Base-by-base conservation (phyloP, 2,113 vertebrate species). In the Tylochromis polylepis region DNA sequence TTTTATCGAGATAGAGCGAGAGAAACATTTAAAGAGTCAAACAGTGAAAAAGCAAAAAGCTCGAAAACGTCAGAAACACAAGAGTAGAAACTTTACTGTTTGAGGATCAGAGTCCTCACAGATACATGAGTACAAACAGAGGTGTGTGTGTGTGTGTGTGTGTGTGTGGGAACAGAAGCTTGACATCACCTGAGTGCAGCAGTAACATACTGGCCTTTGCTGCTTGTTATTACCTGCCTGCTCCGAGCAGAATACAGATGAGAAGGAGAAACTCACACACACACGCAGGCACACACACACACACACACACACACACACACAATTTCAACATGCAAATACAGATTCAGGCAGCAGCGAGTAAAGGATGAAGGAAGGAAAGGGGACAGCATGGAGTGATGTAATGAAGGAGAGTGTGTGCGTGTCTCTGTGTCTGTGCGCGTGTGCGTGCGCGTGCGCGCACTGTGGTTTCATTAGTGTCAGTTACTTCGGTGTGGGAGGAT, bases 381-480 rank as follows among this genome's bases (percentile, higher is more conserved):
- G 14, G 57, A 59, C 14, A 16, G 16, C 29, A 3, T 62, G 31
- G 16, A 20, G 59, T 36, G 59, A 62, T 62, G 59, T 36, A n/a
- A 36, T 4, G 59, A n/a, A 36, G 18, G n/a, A 56, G 55, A 2
- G 59, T 18, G 59, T 11, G 16, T 34, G 4, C 16, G 5, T 58
- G 0, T 29, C 10, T 49, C 10, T 7, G n/a, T n/a, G n/a, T n/a
- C n/a, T n/a, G n/a, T n/a, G n/a, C n/a, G 3, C 29, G 6, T 27
- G 24, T 27, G 7, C 29, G 1, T 16, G 27, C 2, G 27, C 5
- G 15, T 11, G 2, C 0, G 58, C 0, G 58, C 14, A 11, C 34
- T 65, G 9, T 36, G 34, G 11, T 36, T n/a, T 65, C 18, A n/a
- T 38, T 65, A 65, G 60, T n/a, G 4, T 62, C 31, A n/a, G 18